phyloP scores from a whole-genome alignment of 2,113 vertebrate genomes.

The Chelonoidis abingdonii region DNA sequence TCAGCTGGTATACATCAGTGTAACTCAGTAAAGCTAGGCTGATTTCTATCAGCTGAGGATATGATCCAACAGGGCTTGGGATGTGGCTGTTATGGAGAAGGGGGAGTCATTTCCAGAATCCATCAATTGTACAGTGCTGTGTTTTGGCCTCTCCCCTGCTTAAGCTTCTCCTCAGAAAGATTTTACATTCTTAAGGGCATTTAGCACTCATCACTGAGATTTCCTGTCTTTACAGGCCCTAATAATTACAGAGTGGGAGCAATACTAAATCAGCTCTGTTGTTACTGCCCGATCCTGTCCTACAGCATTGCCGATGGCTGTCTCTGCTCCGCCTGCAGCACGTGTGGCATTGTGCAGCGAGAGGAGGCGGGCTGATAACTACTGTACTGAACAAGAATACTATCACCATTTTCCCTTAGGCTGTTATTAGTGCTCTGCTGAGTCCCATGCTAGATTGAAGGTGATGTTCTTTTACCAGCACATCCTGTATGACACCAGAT shows the following conservation, averaged over 20 bases:
- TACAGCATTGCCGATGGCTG: rapidly evolving
- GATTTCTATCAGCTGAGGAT: background rate
- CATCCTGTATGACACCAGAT: background rate
- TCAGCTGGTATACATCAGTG: background rate
- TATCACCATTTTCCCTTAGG: background rate
- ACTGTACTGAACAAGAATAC: background rate
- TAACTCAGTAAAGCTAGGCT: background rate
- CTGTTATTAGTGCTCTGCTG: background rate
- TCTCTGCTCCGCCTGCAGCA: rapidly evolving
- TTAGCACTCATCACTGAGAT: background rate
- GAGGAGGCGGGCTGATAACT: background rate
- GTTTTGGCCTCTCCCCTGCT: background rate
- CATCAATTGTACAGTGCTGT: rapidly evolving
- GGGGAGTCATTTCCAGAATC: background rate
- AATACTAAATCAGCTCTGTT: rapidly evolving
- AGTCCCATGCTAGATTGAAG: background rate
- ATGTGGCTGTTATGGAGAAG: background rate
- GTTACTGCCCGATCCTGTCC: rapidly evolving
- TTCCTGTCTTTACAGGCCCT: rapidly evolving
- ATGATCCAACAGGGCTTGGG: background rate
- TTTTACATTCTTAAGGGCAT: background rate
- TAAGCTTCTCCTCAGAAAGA: background rate
- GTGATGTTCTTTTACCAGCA: background rate
- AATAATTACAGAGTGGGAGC: rapidly evolving
- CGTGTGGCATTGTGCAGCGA: rapidly evolving